A percentile compares a stretch with the other conserved stretches of the same genome.
These are phyloP conservation scores for Pluvialis apricaria DNA, from an alignment of 2,113 vertebrate species.

Conservation along the genomic window DNA sequence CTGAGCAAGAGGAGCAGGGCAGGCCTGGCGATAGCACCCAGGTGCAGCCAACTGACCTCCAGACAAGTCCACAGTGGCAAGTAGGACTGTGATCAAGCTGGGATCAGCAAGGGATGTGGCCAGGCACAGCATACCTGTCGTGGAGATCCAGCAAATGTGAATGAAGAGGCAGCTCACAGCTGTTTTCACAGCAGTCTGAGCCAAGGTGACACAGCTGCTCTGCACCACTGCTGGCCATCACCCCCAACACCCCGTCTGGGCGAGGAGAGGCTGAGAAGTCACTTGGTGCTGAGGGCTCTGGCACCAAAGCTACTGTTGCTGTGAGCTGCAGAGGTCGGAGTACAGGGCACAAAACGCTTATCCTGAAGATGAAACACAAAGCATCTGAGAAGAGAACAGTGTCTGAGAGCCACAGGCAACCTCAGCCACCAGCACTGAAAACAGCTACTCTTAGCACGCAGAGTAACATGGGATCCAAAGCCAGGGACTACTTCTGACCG, in stretches of 20 bases:
- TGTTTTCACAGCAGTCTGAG: background rate
- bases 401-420: background rate
- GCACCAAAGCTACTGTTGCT: background rate
- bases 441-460: background rate
- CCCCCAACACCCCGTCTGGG: background rate
- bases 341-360: background rate
- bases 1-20: background rate
- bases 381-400: background rate
- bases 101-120: fast-evolving
- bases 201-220: background rate
- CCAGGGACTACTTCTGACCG: background rate
- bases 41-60: background rate
- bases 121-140: background rate
- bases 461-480: background rate
- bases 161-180: background rate
- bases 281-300: background rate
- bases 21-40: background rate
- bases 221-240: background rate
- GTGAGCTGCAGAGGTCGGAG: background rate
- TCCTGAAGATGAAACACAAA: background rate
- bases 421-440: background rate
- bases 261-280: background rate
- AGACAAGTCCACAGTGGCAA: background rate
- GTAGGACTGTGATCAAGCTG: background rate
- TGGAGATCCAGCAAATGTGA: background rate